Evolutionary conservation across 2,797 vertebrate genomes (phyloP).

Genomic region (Tokudaia muenninki): DNA sequence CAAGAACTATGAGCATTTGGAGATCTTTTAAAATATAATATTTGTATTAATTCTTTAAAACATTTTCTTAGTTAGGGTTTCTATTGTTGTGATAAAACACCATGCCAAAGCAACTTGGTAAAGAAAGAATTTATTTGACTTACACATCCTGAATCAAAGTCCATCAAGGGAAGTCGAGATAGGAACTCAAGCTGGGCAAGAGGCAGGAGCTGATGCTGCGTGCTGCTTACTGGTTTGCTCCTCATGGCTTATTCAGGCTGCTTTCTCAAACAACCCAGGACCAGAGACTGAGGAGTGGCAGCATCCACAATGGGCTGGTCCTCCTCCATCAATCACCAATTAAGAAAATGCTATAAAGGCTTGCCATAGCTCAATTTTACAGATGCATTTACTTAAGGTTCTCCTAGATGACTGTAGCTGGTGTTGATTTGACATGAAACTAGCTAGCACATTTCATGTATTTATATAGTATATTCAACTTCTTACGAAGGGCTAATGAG

Average conservation of each 20-base stretch:
- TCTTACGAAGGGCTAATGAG: neutral
- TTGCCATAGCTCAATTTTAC: neutral
- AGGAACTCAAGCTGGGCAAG: neutral
- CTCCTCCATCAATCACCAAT: neutral
- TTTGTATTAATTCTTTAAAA: neutral
- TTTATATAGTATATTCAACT: neutral
- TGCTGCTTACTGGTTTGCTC: neutral
- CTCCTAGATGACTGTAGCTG: neutral
- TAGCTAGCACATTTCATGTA: neutral
- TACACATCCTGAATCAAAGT: neutral
- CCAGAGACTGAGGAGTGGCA: neutral
- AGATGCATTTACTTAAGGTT: neutral
- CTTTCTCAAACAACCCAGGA: neutral
- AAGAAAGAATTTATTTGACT: neutral
- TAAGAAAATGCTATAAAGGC: neutral
- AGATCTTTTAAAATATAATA: neutral
- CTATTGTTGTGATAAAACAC: neutral
- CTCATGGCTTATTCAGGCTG: neutral
- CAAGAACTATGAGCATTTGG: neutral
- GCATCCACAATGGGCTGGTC: neutral
- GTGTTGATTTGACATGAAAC: neutral
- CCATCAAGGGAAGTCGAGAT: neutral
- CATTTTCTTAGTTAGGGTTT: neutral
- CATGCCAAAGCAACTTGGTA: neutral
- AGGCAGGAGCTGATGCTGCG: neutral